A percentile compares a stretch with the other conserved stretches of the same genome.
phyloP scores from a whole-genome alignment of 2,797 vertebrate species.

The Xiphorhynchus erythropygius region DNA sequence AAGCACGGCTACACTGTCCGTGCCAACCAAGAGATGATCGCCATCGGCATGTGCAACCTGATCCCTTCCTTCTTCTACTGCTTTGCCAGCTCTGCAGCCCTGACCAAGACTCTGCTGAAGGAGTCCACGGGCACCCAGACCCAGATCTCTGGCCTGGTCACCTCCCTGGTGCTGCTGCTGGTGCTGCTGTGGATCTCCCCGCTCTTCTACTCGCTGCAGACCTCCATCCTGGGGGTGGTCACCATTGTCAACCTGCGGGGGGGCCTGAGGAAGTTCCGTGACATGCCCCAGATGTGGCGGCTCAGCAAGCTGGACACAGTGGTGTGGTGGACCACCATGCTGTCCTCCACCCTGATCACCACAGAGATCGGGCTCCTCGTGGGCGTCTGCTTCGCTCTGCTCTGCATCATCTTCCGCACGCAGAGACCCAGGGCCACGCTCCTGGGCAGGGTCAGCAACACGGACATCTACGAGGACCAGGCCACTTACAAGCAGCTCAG shows the following conservation, averaged over 20 bases:
- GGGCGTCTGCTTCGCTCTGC: conserved; percentile 63
- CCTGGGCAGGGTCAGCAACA: conserved; percentile 54
- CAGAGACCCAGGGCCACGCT: conserved; percentile 65
- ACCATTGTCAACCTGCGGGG: conserved; percentile 67
- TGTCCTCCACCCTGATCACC: conserved; percentile 62
- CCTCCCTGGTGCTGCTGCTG: conserved; percentile 65
- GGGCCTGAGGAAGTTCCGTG: conserved; percentile 46
- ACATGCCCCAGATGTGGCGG: conserved; percentile 61
- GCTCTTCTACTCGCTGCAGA: conserved; percentile 68
- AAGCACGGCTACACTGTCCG: conserved; percentile 64
- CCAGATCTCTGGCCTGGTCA: conserved; percentile 64
- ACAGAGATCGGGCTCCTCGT: conserved; percentile 62
- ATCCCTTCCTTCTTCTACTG: conserved; percentile 73
- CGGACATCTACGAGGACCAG: conserved; percentile 68
- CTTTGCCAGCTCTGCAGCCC: conserved; percentile 66
- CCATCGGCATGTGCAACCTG: conserved; percentile 70
- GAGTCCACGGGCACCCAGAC: conserved; percentile 68
- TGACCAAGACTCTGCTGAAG: conserved; percentile 72
- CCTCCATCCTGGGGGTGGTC: conserved; percentile 63
- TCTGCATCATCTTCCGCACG: conserved; percentile 66
- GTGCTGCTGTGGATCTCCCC: conserved; percentile 70
- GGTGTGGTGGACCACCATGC: conserved; percentile 73
- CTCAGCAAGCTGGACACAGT: conserved; percentile 63
- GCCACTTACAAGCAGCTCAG: conserved; percentile 60
- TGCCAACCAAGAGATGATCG: conserved; percentile 75